Percentiles rank a stretch among this genome's conserved stretches.
Conservation (phyloP, 2,888 invertebrate genomes). For the Drosophila incognita region DNA sequence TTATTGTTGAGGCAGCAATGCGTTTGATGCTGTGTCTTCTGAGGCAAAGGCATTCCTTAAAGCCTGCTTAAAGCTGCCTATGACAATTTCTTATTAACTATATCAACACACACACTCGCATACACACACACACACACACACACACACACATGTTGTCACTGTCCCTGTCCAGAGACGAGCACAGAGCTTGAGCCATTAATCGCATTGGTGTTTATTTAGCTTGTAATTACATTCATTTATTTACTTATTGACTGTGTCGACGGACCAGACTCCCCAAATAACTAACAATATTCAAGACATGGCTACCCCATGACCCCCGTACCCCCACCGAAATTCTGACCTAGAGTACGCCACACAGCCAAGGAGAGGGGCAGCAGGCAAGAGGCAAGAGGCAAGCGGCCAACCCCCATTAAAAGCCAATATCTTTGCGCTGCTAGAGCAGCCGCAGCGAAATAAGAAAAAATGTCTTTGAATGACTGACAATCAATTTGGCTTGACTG, state of each 20-base stretch:
- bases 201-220: conserved; percentile 82
- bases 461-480: conserved; percentile 84
- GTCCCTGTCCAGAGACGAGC: neutral
- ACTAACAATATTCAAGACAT: conserved; percentile 70
- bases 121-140: conserved; percentile 6
- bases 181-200: conserved; percentile 72
- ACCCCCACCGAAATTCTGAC: conserved; percentile 43
- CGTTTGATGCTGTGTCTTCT: conserved; percentile 53
- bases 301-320: neutral
- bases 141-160: conserved; percentile 5
- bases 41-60: conserved; percentile 26
- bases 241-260: conserved; percentile 83
- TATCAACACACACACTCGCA: neutral
- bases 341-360: conserved; percentile 66
- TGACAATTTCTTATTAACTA: conserved; percentile 32
- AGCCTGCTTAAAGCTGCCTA: conserved; percentile 44
- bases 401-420: conserved; percentile 80
- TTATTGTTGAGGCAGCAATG: conserved; percentile 34
- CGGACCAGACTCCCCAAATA: conserved; percentile 63
- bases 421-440: conserved; percentile 64
- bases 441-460: conserved; percentile 73
- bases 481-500: conserved; percentile 82
- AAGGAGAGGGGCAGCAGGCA: neutral
- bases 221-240: conserved; percentile 84
- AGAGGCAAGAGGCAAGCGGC: conserved; percentile 4